Percentiles rank a stretch among this genome's conserved stretches.
These are phyloP conservation scores for Ectropis crepuscularia DNA, from an alignment of 2,888 invertebrate genomes.

Conservation along the genomic window DNA sequence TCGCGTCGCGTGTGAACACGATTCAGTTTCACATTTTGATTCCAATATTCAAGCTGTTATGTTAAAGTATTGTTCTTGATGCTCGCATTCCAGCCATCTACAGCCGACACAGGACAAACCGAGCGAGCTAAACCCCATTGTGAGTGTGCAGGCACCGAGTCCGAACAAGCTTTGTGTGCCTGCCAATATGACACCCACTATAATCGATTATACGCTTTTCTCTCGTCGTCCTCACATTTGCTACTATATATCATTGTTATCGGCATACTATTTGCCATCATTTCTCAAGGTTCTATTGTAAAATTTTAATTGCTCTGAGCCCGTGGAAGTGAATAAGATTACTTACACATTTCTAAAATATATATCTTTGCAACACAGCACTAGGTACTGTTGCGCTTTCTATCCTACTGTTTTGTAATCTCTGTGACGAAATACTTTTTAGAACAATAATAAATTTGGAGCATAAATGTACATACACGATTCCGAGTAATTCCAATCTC, in stretches of 20 bases:
- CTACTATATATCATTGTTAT: conserved; percentile 2
- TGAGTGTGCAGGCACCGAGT: conserved; percentile 60
- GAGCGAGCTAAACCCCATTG: conserved; percentile 57
- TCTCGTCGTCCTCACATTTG: conserved; percentile 29
- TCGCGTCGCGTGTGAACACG: too few species aligned
- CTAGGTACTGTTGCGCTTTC: too few species aligned
- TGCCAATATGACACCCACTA: conserved; percentile 66
- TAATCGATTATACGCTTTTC: conserved; percentile 67
- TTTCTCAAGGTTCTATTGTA: too few species aligned
- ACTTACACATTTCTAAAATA: too few species aligned
- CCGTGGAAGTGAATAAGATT: too few species aligned
- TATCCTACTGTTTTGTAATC: too few species aligned
- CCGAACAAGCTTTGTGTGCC: conserved; percentile 60
- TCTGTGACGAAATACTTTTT: too few species aligned
- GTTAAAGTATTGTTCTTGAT: conserved; percentile 41
- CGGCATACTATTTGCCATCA: not conserved
- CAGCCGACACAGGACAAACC: conserved; percentile 37
- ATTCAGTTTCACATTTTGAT: too few species aligned
- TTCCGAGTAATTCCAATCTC: conserved; percentile 41
- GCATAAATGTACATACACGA: conserved; percentile 21
- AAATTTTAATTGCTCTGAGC: too few species aligned
- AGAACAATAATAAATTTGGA: conserved; percentile 20
- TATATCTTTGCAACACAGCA: too few species aligned
- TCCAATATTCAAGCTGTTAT: not conserved
- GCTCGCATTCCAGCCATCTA: conserved; percentile 53